Evolutionary conservation across 1,140 invertebrate genomes (phyloP), one percentile per base, ranked within the genome.

Genomic region (Harlomillsia oculata): DNA sequence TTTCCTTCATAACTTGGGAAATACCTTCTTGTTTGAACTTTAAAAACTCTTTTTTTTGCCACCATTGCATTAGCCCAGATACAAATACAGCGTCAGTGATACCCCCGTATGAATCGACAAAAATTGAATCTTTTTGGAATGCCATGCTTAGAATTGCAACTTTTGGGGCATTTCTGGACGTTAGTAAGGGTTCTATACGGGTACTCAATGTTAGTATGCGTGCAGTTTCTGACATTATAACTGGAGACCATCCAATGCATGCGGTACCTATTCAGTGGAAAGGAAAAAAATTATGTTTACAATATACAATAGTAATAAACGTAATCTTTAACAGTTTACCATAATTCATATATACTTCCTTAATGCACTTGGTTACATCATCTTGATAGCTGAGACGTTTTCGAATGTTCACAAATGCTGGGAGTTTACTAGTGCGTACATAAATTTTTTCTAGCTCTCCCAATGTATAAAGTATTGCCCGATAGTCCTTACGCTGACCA

Each of bases 101-200:
- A 9, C 34, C 21, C 3, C 11, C 16, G 49, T 37, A 52, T 14
- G 49, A 37, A 13, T 52, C 49, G 13, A 52, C 32, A 9, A 52
- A 39, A 32, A 34, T 30, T 2, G 46, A 49, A 49, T 49, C 30
- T 25, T 34, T 49, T 36, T 13, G 46, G 34, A 52, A 52, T 9
- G 49, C 49, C 34, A 39, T 39, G 11, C 32, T 26, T 2, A 52
- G 21, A 4, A 40, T 14, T 13, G 20, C 26, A 16, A 23, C 25
- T 18, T 40, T 37, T 5, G 34, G 34, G 1, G 49, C n/a, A 14
- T 52, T 18, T 40, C 28, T 52, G 3, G 49, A 39, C 14, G 20
- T 37, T 6, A 52, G 18, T 0, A 52, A 28, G 0, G 49, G 37
- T 1, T 52, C 49, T 9, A 52, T 32, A 9, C 34, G 21, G 29